These are phyloP conservation scores for Takifugu rubripes DNA, from an alignment of 2,797 vertebrate genomes.

Conservation along the genomic window DNA sequence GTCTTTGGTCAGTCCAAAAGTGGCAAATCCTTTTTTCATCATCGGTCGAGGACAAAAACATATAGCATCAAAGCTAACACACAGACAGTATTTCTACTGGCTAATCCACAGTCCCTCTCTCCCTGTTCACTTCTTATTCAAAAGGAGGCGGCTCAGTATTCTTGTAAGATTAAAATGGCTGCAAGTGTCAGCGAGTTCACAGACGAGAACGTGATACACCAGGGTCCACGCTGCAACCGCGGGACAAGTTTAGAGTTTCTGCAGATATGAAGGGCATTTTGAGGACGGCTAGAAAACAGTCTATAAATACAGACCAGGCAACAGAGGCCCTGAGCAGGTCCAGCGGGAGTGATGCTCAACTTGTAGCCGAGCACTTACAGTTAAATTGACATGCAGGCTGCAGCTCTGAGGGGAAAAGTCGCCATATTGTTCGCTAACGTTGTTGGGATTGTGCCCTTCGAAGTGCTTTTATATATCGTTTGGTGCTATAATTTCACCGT, in stretches of 20 bases:
- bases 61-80: too few relatives aligned
- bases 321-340: constrained; percentile 46
- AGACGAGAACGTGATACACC: constrained; percentile 24
- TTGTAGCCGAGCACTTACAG: constrained; percentile 46
- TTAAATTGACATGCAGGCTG: constrained; percentile 19
- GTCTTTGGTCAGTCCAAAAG: too few relatives aligned
- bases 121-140: neutral
- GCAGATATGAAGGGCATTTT: constrained; percentile 66
- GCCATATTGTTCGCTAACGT: constrained; percentile 30
- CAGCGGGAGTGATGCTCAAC: constrained; percentile 50
- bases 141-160: neutral
- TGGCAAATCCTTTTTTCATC: too few relatives aligned
- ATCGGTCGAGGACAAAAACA: too few relatives aligned
- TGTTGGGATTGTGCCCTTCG: constrained; percentile 18
- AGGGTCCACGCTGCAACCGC: constrained; percentile 35
- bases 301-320: constrained; percentile 68
- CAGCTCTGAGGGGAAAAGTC: constrained; percentile 23
- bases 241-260: constrained; percentile 44
- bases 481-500: neutral
- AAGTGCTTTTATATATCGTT: constrained; percentile 20
- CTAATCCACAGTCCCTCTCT: neutral
- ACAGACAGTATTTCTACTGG: neutral
- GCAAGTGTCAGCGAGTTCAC: constrained; percentile 25
- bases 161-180: constrained; percentile 5
- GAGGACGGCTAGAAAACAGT: constrained; percentile 60